Evolutionary conservation across 2,888 invertebrate species (phyloP).

Genomic region (Cheilosia variabilis): DNA sequence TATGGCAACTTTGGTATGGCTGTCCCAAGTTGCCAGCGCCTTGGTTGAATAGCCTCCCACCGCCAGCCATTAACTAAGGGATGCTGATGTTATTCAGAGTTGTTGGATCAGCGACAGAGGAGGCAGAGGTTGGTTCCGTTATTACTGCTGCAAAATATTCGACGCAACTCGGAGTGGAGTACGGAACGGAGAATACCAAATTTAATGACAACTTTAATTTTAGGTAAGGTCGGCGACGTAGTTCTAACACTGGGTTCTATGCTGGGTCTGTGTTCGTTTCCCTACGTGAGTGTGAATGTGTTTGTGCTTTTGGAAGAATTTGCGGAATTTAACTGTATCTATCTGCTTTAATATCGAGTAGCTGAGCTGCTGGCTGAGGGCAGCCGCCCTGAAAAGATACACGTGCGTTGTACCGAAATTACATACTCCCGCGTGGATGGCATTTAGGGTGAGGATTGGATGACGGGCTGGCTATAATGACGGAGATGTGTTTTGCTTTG

Average conservation of each 20-base stretch:
- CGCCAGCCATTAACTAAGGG: slow-evolving; percentile 14
- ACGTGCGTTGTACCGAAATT: slow-evolving; percentile 44
- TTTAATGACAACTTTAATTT: slow-evolving; percentile 63
- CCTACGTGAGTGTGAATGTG: slow-evolving; percentile 3
- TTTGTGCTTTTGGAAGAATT: slow-evolving; percentile 6
- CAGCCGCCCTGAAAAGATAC: slow-evolving; percentile 52
- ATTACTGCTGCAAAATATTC: slow-evolving; percentile 24
- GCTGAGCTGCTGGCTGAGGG: slow-evolving; percentile 31
- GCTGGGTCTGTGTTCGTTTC: not conserved
- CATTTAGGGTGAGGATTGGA: not conserved
- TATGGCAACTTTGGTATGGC: slow-evolving; percentile 38
- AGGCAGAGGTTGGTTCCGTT: too few relatives aligned
- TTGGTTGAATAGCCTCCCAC: slow-evolving; percentile 4
- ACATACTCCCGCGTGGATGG: slow-evolving; percentile 21
- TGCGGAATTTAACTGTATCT: slow-evolving; percentile 19
- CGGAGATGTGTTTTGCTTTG: slow-evolving; percentile 25
- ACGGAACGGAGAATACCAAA: slow-evolving; percentile 15
- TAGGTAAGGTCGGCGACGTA: slow-evolving; percentile 60
- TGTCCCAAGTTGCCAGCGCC: slow-evolving; percentile 14
- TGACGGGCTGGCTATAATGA: slow-evolving; percentile 27
- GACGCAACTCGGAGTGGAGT: slow-evolving; percentile 30
- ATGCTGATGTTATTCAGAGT: slow-evolving; percentile 8
- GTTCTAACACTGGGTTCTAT: slow-evolving; percentile 11
- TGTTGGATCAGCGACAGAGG: not conserved
- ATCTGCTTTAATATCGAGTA: slow-evolving; percentile 62